Evolutionary conservation across 2,797 vertebrate genomes (phyloP).

Genomic region (Neopelma chrysocephalum): DNA sequence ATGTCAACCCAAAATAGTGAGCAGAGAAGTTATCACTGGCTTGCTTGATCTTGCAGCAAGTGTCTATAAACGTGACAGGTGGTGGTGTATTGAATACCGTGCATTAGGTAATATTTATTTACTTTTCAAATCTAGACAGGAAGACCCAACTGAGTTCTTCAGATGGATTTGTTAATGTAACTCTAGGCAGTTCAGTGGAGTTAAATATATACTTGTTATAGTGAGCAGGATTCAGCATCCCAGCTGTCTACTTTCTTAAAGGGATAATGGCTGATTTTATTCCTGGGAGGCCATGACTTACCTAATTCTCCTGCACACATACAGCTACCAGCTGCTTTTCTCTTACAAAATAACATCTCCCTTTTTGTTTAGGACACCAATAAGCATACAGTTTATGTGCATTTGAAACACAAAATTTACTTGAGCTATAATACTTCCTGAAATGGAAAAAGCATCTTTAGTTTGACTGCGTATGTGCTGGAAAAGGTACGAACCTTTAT

Average conservation of each 20-base stretch:
- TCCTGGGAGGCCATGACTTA: neutral
- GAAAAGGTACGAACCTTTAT: neutral
- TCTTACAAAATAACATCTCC: neutral
- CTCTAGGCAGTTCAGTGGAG: neutral
- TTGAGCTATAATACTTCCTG: neutral
- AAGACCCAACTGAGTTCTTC: conserved; percentile 14
- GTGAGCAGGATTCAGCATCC: neutral
- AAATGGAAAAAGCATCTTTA: neutral
- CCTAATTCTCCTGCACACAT: neutral
- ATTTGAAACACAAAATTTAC: neutral
- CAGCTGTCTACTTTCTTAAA: conserved; percentile 9
- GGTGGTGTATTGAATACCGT: neutral
- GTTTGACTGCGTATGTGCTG: neutral
- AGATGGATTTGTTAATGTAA: neutral
- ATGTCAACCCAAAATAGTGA: neutral
- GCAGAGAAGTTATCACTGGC: neutral
- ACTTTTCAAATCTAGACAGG: conserved; percentile 36
- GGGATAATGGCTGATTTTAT: neutral
- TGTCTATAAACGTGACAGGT: neutral
- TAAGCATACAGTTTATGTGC: neutral
- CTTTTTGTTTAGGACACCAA: neutral
- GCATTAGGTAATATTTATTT: conserved; percentile 32
- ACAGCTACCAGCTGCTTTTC: neutral
- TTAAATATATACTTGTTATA: conserved; percentile 9
- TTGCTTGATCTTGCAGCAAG: neutral